Evolutionary conservation across 2,888 invertebrate species (phyloP).

Genomic region (Parnassius glacialis): DNA sequence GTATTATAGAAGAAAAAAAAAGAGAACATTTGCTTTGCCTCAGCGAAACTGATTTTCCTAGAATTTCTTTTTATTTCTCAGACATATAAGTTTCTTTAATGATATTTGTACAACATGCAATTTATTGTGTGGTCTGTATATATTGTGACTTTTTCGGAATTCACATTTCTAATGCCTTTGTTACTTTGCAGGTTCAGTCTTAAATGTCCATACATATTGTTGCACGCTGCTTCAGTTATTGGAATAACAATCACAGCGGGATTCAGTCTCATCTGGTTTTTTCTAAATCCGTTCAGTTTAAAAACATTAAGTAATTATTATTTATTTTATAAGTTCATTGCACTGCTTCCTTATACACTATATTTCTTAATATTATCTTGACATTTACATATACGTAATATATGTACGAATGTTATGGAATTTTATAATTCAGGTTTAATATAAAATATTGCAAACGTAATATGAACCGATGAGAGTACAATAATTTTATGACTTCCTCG

Average conservation of each 20-base stretch:
- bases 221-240: conserved; percentile 9
- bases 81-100: not conserved
- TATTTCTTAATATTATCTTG: not conserved
- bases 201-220: conserved; percentile 5
- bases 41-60: not conserved
- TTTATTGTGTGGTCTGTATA: not conserved
- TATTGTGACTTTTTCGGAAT: no score
- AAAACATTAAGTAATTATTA: conserved; percentile 38
- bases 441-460: not conserved
- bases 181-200: conserved; percentile 10
- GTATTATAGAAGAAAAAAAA: no score
- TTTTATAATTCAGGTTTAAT: not conserved
- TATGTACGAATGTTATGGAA: not conserved
- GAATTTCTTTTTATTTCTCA: not conserved
- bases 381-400: not conserved
- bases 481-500: not conserved
- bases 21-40: not conserved
- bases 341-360: not conserved
- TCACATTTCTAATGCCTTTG: not conserved
- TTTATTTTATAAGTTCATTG: not conserved
- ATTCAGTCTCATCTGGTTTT: conserved; percentile 33
- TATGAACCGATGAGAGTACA: not conserved
- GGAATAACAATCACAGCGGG: conserved; percentile 32
- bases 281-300: conserved; percentile 31
- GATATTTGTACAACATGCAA: not conserved